Conservation (phyloP, 2,888 invertebrate species). For the Adineta ricciae region DNA sequence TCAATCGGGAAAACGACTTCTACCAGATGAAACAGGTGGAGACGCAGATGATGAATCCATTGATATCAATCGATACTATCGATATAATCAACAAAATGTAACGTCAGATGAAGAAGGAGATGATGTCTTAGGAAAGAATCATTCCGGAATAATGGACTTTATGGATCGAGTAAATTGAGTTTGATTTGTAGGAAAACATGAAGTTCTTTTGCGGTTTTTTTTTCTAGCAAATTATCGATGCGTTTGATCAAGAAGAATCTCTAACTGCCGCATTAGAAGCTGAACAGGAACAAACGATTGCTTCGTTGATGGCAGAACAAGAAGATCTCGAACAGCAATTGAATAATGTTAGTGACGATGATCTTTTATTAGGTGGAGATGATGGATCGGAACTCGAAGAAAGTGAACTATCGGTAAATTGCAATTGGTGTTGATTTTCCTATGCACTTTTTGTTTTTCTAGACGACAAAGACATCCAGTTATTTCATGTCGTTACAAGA, state of each 20-base stretch:
- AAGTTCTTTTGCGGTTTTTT: not conserved
- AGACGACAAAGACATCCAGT: slow-evolving; percentile 15
- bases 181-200: not conserved
- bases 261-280: slow-evolving; percentile 17
- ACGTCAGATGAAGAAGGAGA: not conserved
- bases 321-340: slow-evolving; percentile 13
- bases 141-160: not conserved
- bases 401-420: slow-evolving; percentile 11
- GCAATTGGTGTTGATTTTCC: not conserved
- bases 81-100: not conserved
- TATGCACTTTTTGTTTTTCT: not conserved
- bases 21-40: not conserved
- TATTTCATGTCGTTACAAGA: slow-evolving; percentile 20
- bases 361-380: not conserved
- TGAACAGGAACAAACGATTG: slow-evolving; percentile 14
- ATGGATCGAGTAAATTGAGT: not conserved
- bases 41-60: not conserved
- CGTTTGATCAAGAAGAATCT: slow-evolving; percentile 7
- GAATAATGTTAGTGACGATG: slow-evolving; percentile 15
- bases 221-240: slow-evolving; percentile 8
- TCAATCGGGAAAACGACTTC: not conserved
- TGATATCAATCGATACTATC: not conserved
- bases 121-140: not conserved
- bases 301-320: not conserved
- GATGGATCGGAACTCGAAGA: slow-evolving; percentile 18